These are phyloP conservation scores for Bombyx mori DNA, from an alignment of 1,140 invertebrate genomes.

Conservation along the genomic window DNA sequence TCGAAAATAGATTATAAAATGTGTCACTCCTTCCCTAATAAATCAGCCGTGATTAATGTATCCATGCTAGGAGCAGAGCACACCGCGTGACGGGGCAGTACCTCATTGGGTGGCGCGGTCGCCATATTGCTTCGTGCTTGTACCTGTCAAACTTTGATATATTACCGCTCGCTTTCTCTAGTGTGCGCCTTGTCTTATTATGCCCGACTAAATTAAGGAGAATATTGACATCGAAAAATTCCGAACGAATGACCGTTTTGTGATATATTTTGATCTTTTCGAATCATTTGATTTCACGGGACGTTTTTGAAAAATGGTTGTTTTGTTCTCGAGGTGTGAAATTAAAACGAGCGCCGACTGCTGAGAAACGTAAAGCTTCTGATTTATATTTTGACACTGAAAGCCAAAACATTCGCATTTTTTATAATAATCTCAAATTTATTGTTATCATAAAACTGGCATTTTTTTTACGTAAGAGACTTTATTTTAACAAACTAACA, in stretches of 20 bases:
- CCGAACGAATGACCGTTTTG: slow-evolving; percentile 17
- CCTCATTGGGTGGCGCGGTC: slow-evolving; percentile 66
- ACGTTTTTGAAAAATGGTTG: slow-evolving; percentile 46
- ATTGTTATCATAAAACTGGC: slow-evolving; percentile 43
- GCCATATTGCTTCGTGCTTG: slow-evolving; percentile 67
- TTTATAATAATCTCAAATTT: slow-evolving; percentile 52
- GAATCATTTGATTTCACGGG: slow-evolving; percentile 30
- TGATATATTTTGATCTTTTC: slow-evolving; percentile 11
- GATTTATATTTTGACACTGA: slow-evolving; percentile 59
- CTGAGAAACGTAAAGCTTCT: slow-evolving; percentile 35
- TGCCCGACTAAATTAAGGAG: slow-evolving; percentile 36
- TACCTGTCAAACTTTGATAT: slow-evolving; percentile 69
- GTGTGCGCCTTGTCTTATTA: slow-evolving; percentile 62
- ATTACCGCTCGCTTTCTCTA: slow-evolving; percentile 56
- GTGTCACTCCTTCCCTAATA: slow-evolving; percentile 67
- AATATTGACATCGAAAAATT: slow-evolving; percentile 28
- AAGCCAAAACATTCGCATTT: slow-evolving; percentile 52
- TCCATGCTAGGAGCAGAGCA: slow-evolving; percentile 46
- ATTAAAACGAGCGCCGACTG: slow-evolving; percentile 41
- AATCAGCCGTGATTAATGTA: slow-evolving; percentile 67
- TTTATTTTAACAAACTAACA: background rate
- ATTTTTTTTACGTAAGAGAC: slow-evolving; percentile 15
- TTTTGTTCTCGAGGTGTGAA: slow-evolving; percentile 61
- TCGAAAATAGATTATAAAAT: slow-evolving; percentile 70
- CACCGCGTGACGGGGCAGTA: slow-evolving; percentile 57